Evolutionary conservation across 2,888 invertebrate species (phyloP), one percentile per base, ranked within the genome.

Genomic region (Litoditis marina): DNA sequence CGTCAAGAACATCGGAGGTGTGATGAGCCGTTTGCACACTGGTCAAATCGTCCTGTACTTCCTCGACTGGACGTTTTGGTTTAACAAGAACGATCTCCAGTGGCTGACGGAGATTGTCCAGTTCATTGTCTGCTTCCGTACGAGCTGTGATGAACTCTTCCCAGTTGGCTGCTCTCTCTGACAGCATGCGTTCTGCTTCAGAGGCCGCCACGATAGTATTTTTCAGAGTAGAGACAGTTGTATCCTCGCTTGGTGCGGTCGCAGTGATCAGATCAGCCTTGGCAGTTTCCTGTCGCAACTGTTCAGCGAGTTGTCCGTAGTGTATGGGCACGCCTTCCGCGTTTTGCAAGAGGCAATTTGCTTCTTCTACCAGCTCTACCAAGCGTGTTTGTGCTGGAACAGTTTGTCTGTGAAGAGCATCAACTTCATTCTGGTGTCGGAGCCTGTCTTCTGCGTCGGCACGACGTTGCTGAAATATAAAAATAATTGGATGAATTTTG

Each of bases 281-380:
- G 2, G 53, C 62, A 30, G 63, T 42, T 51, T 68, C 69, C 19
- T 49, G 58, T 39, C 63, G 65, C 28, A 72, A 44, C 32, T 69
- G 60, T 27, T 65, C 57, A 19, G 68, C 64, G 11, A 63, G 66
- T 60, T 69, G 65, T 34, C 60, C 61, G 49, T 71, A 73, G 28
- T 66, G 57, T 39, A 61, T 62, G 31, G 73, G 73, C 49, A 69
- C 59, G 22, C 69, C 73, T 59, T 73, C 71, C 49, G 69, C 63
- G 44, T 73, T 64, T 52, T 57, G 36, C n/a, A 71, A 57, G 28
- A 73, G 66, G 31, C 62, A 58, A 34, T 65, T 59, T 27, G 68
- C 69, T 32, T 68, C 68, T 44, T 60, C 63, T 49, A 73, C 68
- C 49, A 73, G 65, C 50, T 63, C 60, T n/a, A 66, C 66, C 32